Evolutionary conservation across 1,140 invertebrate species (phyloP), one percentile per base, ranked within the genome.

Genomic region (Dufourea novaeangliae): DNA sequence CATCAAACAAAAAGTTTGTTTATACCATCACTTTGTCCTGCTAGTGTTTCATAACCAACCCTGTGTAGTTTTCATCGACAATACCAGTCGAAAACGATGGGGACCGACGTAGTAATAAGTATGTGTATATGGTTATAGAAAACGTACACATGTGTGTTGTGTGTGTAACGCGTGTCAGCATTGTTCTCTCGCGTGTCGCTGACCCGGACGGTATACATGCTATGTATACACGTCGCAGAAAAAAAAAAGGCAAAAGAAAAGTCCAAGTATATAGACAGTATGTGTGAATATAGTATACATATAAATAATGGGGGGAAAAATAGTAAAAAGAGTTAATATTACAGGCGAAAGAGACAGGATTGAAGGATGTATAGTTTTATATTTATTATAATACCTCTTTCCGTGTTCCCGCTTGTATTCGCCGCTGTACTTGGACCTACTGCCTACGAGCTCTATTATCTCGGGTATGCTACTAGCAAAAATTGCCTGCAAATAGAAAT

Each of bases 401-500:
- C 97, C 97, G 93, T 98, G 97, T 95, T 98, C 97, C 94, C 97
- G 96, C 95, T 98, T 98, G 95, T 98, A 98, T 94, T 97, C 96
- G 93, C 98, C 98, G 94, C 97, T 97, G 95, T 98, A 99, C 95
- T 98, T 98, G 94, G 97, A 98, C 94, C 97, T 97, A 96, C 96
- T 97, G 94, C 97, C 97, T 95, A 98, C 97, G 94, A 98, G 96
- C 95, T 99, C 98, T 95, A 98, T 98, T 94, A 99, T 98, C 96
- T 99, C 98, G 92, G 98, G 98, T 95, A 99, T 98, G 95, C 97
- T 98, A 97, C 97, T 98, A 95, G 98, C 97, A 96, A 97, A 97
- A 95, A 97, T 97, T 95, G 97, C 97, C 97, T 97, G 96, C 92
- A 97, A 96, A 93, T 92, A 90, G 85, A 90, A 90, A 90, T 88